phyloP scores from a whole-genome alignment of 2,113 vertebrate species.

The Leptobrachium leishanense region DNA sequence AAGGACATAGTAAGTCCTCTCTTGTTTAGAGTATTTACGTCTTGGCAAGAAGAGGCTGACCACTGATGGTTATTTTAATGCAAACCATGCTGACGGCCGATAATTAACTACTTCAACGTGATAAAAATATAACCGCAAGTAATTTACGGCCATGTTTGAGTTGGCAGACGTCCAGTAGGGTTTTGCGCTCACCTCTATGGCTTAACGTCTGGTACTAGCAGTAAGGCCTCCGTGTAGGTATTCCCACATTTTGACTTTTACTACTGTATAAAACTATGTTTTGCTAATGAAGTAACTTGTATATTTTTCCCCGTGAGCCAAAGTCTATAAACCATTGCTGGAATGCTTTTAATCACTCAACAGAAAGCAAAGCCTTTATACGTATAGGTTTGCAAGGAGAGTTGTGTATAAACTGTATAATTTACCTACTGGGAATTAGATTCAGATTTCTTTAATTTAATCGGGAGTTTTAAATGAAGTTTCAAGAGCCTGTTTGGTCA shows the following conservation, averaged over 20 bases:
- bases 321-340: not conserved
- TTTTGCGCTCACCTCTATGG: not conserved
- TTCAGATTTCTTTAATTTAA: not conserved
- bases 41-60: too few relatives aligned
- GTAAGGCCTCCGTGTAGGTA: not conserved
- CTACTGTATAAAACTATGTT: not conserved
- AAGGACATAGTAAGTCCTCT: too few relatives aligned
- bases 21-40: too few relatives aligned
- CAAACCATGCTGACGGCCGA: too few relatives aligned
- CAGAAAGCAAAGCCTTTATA: not conserved
- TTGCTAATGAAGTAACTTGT: conserved; percentile 6
- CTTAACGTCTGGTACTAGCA: not conserved
- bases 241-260: not conserved
- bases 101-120: not conserved
- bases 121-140: not conserved
- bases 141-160: not conserved
- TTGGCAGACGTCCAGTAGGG: not conserved
- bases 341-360: not conserved
- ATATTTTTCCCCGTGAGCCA: not conserved
- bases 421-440: not conserved
- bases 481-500: not conserved
- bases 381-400: not conserved
- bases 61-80: too few relatives aligned
- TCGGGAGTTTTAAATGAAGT: not conserved
- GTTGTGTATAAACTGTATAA: not conserved